Evolutionary conservation across 1,140 invertebrate genomes (phyloP).

Genomic region (Globodera ellingtonae): DNA sequence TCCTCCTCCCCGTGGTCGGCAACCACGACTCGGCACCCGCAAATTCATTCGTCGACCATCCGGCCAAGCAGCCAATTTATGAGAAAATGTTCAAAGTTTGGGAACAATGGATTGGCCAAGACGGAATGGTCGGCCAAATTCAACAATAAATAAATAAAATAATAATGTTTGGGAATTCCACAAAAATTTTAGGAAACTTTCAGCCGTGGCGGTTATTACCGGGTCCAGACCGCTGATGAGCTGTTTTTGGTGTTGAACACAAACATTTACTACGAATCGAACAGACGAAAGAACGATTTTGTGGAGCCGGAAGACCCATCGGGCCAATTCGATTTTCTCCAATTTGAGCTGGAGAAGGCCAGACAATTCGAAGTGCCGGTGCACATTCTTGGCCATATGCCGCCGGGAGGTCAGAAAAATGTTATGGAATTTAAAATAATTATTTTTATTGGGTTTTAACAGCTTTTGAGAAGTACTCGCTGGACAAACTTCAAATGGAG

Average conservation of each 20-base stretch:
- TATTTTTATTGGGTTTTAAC: slow-evolving; percentile 17
- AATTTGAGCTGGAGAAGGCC: slow-evolving; percentile 46
- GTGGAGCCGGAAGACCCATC: slow-evolving; percentile 52
- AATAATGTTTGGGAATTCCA: no score
- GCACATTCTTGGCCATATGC: slow-evolving; percentile 57
- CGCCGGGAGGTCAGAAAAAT: slow-evolving; percentile 51
- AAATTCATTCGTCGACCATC: slow-evolving; percentile 51
- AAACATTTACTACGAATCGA: slow-evolving; percentile 58
- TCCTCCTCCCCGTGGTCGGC: slow-evolving; percentile 55
- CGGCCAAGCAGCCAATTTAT: slow-evolving; percentile 42
- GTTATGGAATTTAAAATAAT: slow-evolving; percentile 3
- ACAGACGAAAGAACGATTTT: slow-evolving; percentile 43
- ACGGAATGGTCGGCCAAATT: slow-evolving; percentile 37
- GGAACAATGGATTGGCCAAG: slow-evolving; percentile 52
- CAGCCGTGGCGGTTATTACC: slow-evolving; percentile 56
- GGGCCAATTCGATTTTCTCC: slow-evolving; percentile 58
- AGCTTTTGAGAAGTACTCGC: background rate
- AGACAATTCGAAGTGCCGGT: slow-evolving; percentile 34
- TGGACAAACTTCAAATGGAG: background rate
- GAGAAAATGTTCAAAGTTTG: slow-evolving; percentile 46
- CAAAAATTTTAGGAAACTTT: slow-evolving; percentile 55
- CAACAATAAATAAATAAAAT: background rate
- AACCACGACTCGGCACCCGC: slow-evolving; percentile 60
- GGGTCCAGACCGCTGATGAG: slow-evolving; percentile 26
- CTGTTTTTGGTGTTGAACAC: slow-evolving; percentile 58